Evolutionary conservation across 2,888 invertebrate species (phyloP), one percentile per base, ranked within the genome.

Genomic region (Dynastes tityus): DNA sequence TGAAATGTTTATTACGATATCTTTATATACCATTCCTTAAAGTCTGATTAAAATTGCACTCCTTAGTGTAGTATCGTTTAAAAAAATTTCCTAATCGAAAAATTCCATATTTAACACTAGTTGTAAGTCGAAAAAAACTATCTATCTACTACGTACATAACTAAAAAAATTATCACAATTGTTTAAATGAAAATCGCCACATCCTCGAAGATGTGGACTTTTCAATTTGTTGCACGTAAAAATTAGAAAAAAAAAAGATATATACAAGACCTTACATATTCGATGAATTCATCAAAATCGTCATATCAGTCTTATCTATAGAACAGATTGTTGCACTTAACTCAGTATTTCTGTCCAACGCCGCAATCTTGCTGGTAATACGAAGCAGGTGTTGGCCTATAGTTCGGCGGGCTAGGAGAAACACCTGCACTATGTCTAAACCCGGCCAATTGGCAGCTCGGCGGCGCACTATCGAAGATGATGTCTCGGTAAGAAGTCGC

Each of bases 341-440:
- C 76, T 79, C 74, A 89, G 87, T 89, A 89, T 81, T 89, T 89
- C 82, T 88, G 88, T 68, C 90, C 79, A 22, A 68, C 91, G 68
- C 91, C 91, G 87, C 92, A 92, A 82, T 92, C 91, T 86, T 92
- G 92, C 83, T 92, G 92, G 82, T 92, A 92, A 83, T 89, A 89
- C 80, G 91, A 90, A 83, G 91, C 90, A 77, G 91, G 77, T 83
- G 91, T 90, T 77, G 91, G 79, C 88, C 88, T 90, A 89, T 83
- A 91, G 88, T 79, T 90, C 86, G 84, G 91, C 87, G 88, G 90
- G 89, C 81, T 91, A 87, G 80, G 91, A 87, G 85, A 90, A 85
- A 88, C 91, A 89, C 86, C 91, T 89, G 78, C 64, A 51, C 73
- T 90, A 89, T 81, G 91, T 89, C 87, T 81, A 81, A 87, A 88